Evolutionary conservation across 1,140 invertebrate species (phyloP).

Genomic region (Metopolophium dirhodum): DNA sequence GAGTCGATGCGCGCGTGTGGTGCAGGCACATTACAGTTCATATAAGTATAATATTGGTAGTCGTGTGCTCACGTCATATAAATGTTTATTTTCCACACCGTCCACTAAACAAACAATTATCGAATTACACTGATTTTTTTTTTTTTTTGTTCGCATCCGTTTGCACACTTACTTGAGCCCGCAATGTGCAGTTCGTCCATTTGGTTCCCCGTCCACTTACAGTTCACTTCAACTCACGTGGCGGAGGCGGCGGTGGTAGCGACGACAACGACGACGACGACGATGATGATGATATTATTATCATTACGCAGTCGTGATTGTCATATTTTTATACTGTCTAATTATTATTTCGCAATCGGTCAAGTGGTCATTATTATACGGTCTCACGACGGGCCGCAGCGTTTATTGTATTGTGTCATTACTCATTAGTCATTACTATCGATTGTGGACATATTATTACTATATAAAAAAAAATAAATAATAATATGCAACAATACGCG

Average conservation of each 20-base stretch:
- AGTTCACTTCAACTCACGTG: not conserved
- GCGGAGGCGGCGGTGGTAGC: too few relatives aligned
- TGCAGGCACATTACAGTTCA: not conserved
- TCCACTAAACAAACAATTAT: not conserved
- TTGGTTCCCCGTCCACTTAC: not conserved
- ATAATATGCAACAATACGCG: not conserved
- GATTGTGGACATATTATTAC: not conserved
- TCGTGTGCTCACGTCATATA: not conserved
- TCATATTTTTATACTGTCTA: not conserved
- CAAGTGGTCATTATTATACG: not conserved
- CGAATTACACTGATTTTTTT: slow-evolving; percentile 8
- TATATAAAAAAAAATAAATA: not conserved
- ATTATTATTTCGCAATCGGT: not conserved
- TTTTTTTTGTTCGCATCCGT: not conserved
- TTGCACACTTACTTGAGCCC: not conserved
- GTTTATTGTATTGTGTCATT: not conserved
- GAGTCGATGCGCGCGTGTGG: not conserved
- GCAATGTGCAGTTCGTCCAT: not conserved
- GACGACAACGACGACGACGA: too few relatives aligned
- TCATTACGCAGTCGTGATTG: not conserved
- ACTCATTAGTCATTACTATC: too few relatives aligned
- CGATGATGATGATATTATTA: not conserved
- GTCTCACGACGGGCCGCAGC: too few relatives aligned
- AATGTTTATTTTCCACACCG: not conserved
- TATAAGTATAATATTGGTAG: not conserved